Evolutionary conservation across 1,140 invertebrate species (phyloP).

Genomic region (Stegodyphus dumicola): DNA sequence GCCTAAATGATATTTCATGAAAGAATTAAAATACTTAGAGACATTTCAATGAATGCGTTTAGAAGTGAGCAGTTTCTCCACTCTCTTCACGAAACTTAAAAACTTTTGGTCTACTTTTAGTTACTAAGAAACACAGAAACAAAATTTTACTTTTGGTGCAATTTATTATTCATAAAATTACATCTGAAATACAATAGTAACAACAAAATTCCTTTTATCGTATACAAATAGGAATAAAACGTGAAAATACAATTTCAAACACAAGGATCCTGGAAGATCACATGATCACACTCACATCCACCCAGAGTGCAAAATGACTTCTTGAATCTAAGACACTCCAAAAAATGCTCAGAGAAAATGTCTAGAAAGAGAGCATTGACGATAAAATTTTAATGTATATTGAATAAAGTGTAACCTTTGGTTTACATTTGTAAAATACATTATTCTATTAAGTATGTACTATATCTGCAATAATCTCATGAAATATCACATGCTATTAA

Average conservation of each 20-base stretch:
- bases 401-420: conserved; percentile 12
- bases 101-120: too few relatives aligned
- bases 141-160: conserved; percentile 23
- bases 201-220: conserved; percentile 46
- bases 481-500: too few relatives aligned
- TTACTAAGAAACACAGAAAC: too few relatives aligned
- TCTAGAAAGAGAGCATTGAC: conserved; percentile 36
- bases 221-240: conserved; percentile 53
- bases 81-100: too few relatives aligned
- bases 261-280: conserved; percentile 26
- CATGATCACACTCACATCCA: conserved; percentile 23
- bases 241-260: conserved; percentile 52
- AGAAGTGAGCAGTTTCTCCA: too few relatives aligned
- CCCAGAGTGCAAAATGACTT: conserved; percentile 2
- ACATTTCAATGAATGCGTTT: too few relatives aligned
- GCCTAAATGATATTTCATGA: too few relatives aligned
- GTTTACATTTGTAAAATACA: neutral
- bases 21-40: too few relatives aligned
- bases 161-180: conserved; percentile 59
- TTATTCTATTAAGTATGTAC: neutral
- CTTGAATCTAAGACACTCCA: conserved; percentile 6
- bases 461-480: too few relatives aligned
- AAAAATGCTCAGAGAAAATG: conserved; percentile 27
- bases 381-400: conserved; percentile 4
- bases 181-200: conserved; percentile 50